These are phyloP conservation scores for Chaetophractus vellerosus DNA, from an alignment of 2,797 vertebrate genomes.

Conservation along the genomic window DNA sequence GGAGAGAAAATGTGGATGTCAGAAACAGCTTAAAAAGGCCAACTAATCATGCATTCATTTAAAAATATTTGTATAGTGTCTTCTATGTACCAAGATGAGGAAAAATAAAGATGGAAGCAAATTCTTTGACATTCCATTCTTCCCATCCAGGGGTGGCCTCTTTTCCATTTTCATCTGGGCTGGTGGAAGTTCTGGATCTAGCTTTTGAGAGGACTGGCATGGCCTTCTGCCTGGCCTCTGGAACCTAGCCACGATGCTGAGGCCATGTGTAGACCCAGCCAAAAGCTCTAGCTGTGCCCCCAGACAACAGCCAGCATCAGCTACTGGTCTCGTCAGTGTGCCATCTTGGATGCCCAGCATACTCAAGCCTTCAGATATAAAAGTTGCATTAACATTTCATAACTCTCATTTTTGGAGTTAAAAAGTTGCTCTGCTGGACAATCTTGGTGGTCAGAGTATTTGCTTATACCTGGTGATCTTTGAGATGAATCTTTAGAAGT, in stretches of 20 bases:
- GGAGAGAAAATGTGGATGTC: background rate
- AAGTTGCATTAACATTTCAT: background rate
- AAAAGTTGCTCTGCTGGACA: background rate
- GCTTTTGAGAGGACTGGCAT: no score
- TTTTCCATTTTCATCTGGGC: background rate
- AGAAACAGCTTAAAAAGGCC: background rate
- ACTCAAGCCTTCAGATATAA: background rate
- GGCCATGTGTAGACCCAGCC: background rate
- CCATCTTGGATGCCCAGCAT: background rate
- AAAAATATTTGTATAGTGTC: background rate
- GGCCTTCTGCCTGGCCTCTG: background rate
- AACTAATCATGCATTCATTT: background rate
- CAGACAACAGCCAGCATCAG: background rate
- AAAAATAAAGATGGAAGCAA: background rate
- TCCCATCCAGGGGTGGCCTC: background rate
- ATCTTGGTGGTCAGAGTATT: background rate
- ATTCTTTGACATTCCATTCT: background rate
- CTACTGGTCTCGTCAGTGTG: accelerated
- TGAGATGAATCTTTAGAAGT: background rate
- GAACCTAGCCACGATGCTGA: background rate
- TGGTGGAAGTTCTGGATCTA: background rate
- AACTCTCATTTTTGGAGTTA: background rate
- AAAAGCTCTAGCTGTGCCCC: accelerated
- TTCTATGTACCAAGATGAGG: background rate
- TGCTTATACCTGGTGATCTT: background rate